Evolutionary conservation across 1,140 invertebrate genomes (phyloP).

Genomic region (Zaprionus inermis): DNA sequence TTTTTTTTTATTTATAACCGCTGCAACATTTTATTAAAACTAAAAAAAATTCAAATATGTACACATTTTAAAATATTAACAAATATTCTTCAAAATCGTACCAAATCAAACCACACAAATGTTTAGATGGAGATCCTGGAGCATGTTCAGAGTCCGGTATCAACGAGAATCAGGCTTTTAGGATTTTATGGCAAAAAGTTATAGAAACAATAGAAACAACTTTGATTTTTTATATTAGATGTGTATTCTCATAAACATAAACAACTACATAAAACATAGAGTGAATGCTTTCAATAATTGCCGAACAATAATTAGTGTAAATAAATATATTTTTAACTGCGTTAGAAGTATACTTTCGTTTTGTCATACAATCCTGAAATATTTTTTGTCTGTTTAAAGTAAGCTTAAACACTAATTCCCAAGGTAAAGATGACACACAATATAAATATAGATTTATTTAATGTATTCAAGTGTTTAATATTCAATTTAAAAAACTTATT

Average conservation of each 20-base stretch:
- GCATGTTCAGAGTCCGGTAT: slow-evolving; percentile 83
- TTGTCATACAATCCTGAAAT: slow-evolving; percentile 12
- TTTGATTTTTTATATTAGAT: slow-evolving; percentile 36
- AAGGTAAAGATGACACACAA: slow-evolving; percentile 21
- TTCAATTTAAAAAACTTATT: slow-evolving; percentile 28
- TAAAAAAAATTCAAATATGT: slow-evolving; percentile 42
- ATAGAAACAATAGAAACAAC: slow-evolving; percentile 46
- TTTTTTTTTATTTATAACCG: slow-evolving; percentile 65
- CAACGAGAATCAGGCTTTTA: slow-evolving; percentile 83
- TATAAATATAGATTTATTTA: slow-evolving; percentile 35
- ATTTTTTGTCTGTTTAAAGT: slow-evolving; percentile 2
- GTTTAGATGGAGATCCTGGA: slow-evolving; percentile 84
- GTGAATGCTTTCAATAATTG: slow-evolving; percentile 46
- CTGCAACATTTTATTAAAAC: slow-evolving; percentile 53
- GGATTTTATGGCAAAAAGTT: slow-evolving; percentile 83
- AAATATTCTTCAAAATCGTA: slow-evolving; percentile 41
- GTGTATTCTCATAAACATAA: slow-evolving; percentile 13
- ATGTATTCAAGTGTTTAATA: slow-evolving; percentile 27
- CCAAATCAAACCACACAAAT: slow-evolving; percentile 27
- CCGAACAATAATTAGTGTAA: slow-evolving; percentile 63
- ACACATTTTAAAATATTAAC: slow-evolving; percentile 40
- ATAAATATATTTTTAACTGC: slow-evolving; percentile 55
- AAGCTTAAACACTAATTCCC: slow-evolving; percentile 11
- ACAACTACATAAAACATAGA: slow-evolving; percentile 22
- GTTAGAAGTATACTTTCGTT: slow-evolving; percentile 30